Evolutionary conservation across 2,113 vertebrate species (phyloP), one percentile per base, ranked within the genome.

Genomic region (Zosterops borbonicus): DNA sequence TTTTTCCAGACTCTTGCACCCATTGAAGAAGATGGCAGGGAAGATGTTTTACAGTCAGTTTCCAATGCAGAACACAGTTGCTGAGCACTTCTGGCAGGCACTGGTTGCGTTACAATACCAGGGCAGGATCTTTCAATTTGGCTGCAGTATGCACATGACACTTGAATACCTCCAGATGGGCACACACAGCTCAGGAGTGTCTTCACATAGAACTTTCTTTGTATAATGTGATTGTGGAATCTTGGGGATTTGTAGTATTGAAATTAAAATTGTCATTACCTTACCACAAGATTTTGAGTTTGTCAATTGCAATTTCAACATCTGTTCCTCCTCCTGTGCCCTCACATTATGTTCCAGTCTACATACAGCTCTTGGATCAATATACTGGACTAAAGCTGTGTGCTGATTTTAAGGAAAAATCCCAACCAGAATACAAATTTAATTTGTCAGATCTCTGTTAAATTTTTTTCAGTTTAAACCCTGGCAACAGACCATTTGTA

Each of bases 21-120:
- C 27, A 33, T 50, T 77, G 27, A 17, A 62, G 71, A 70, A 56
- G 41, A 25, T 69, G 41, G 21, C 41, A 42, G 79, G 70, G 55
- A 49, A 46, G 14, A 28, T 63, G 9, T 41, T 87, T 88, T 90
- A 55, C 90, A 80, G 88, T 94, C 92, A 80, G 84, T 73, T 89
- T 87, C 81, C 84, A 62, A 55, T 0, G 83, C 95, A 94, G 92
- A 90, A 89, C 93, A 83, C 95, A 94, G 73, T 93, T 90, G 59
- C 60, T 89, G 90, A 86, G 86, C 83, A 90, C 85, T 96, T 96
- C 14, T 2, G 7, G 22, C 64, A 83, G 85, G 44, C 24, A 5
- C 68, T 88, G 58, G 22, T 69, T 92, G 59, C 0, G 0, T 65
- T 89, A 24, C 0, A 1, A 14, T 41, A 52, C 35, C 29, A 9